phyloP scores from a whole-genome alignment of 2,888 invertebrate genomes.

The Stomorhina lunata region DNA sequence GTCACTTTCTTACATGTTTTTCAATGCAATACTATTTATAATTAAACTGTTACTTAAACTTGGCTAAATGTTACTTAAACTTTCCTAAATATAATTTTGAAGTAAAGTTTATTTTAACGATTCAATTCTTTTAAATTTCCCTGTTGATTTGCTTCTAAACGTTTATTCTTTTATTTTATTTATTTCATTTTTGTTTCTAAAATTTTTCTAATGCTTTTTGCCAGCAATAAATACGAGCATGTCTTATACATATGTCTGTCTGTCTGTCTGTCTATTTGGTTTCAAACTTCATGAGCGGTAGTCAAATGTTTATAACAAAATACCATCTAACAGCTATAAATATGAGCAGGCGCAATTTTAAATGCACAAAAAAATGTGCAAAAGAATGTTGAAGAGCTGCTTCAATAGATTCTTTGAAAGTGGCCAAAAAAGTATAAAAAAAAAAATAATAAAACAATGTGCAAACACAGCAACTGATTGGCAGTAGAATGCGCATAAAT shows the following conservation, averaged over 20 bases:
- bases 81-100: no score
- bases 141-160: neutral
- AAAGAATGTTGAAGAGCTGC: conserved; percentile 31
- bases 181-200: neutral
- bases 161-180: neutral
- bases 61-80: no score
- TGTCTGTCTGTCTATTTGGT: neutral
- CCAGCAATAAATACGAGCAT: no score
- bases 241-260: no score
- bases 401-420: neutral
- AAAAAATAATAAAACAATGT: neutral
- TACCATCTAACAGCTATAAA: conserved; percentile 18
- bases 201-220: neutral
- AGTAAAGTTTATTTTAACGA: neutral
- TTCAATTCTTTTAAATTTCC: neutral
- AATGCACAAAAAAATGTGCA: neutral
- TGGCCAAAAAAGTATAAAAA: neutral
- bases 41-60: no score
- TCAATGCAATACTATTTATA: no score
- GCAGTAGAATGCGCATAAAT: neutral
- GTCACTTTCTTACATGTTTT: no score
- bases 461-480: neutral
- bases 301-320: neutral
- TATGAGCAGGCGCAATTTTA: conserved; percentile 15
- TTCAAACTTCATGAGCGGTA: neutral